Evolutionary conservation across 2,797 vertebrate species (phyloP).

Genomic region (Phaenicophaeus curvirostris): DNA sequence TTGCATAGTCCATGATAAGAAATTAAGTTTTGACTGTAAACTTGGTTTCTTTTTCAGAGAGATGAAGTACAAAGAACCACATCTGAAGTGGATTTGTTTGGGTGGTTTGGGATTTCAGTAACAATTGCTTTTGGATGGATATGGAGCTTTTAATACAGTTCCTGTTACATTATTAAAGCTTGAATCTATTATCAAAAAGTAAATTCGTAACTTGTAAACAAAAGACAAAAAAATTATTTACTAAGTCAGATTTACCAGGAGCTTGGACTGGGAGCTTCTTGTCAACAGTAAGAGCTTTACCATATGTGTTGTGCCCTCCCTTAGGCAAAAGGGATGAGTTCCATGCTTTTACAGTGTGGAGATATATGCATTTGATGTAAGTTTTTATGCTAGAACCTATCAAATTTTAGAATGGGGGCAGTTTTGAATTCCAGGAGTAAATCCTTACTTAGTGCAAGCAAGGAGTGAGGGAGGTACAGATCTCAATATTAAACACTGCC

Average conservation of each 20-base stretch:
- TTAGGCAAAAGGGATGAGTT: not conserved
- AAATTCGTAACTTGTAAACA: conserved; percentile 26
- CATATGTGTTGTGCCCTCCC: not conserved
- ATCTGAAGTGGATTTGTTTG: not conserved
- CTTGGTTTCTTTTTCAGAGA: conserved; percentile 11
- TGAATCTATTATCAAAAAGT: not conserved
- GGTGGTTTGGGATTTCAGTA: conserved; percentile 9
- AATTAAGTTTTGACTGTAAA: conserved; percentile 4
- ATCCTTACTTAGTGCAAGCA: not conserved
- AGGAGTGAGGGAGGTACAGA: not conserved
- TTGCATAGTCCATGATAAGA: not conserved
- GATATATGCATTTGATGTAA: not conserved
- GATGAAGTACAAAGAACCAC: not conserved
- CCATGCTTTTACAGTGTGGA: not conserved
- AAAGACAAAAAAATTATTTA: not conserved
- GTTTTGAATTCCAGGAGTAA: not conserved
- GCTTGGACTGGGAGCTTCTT: not conserved
- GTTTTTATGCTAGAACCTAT: not conserved
- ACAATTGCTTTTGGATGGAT: not conserved
- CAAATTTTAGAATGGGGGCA: not conserved
- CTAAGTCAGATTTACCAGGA: not conserved
- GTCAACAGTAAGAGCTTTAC: not conserved
- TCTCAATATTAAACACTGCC: not conserved
- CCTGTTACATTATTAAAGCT: not conserved
- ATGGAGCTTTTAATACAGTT: not conserved